Evolutionary conservation across 2,888 invertebrate genomes (phyloP), one percentile per base, ranked within the genome.

Genomic region (Gymnosoma rotundatum): DNA sequence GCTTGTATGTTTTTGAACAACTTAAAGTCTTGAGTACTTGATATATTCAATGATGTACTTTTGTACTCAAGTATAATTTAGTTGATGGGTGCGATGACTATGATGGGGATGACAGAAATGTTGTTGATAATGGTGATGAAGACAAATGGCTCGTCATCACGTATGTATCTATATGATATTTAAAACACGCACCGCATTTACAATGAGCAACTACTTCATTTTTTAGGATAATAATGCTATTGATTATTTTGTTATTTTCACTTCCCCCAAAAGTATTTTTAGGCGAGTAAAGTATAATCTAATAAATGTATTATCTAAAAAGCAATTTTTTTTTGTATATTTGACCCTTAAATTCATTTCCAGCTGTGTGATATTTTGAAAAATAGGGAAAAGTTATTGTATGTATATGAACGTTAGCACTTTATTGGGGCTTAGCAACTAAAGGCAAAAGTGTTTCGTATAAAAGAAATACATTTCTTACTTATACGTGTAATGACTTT

Each of bases 81-180:
- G 61, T 20, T 56, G 16, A 69, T 54, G 54, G 48, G 36, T 36
- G 48, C 7, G 42, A 56, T 63, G 58, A 64, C 64, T 56, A 63
- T 73, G 21, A 21, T 78, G 64, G 66, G 63, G 63, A 78, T 83
- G 74, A 83, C 58, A 70, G 75, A 75, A 42, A 60, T 48, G 48
- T 18, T 25, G 3, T 45, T 69, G 58, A 58, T 75, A 56, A 58
- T 69, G 36, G 18, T 78, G 64, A 70, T 64, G 56, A 78, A 75
- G 74, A 83, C 63, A 78, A 75, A 75, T 83, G 64, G 70, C 45
- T 60, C 67, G 63, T 78, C 69, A 48, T 74, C 67, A 78, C 74
- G 69, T 78, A 6, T 56, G 45, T 58, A n/a, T 50, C 16, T 18
- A 16, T 42, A 67, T 61, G 18, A 73, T 67, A 73, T 73, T 69